These are phyloP conservation scores for Bursaphelenchus okinawaensis DNA, from an alignment of 2,888 invertebrate genomes.

Conservation along the genomic window DNA sequence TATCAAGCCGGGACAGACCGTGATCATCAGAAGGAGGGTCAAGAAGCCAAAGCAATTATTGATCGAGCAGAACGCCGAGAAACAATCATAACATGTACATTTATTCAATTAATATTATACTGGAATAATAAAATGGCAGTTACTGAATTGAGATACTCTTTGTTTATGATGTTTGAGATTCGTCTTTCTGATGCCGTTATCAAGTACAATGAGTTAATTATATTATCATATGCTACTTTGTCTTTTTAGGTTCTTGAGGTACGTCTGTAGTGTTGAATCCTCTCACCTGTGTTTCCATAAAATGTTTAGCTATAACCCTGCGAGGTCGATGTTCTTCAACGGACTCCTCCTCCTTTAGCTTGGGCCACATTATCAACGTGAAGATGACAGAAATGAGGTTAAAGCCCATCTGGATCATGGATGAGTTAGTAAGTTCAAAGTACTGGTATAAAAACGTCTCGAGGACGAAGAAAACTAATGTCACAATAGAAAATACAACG, in stretches of 20 bases:
- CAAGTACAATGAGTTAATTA: too few relatives aligned
- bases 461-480: slow-evolving; percentile 21
- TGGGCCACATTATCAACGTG: slow-evolving; percentile 2
- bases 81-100: not conserved
- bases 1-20: slow-evolving; percentile 21
- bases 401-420: slow-evolving; percentile 14
- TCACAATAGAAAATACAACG: slow-evolving; percentile 18
- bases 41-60: not conserved
- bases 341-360: not conserved
- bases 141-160: not conserved
- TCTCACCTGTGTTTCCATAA: slow-evolving; percentile 20
- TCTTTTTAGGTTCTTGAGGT: not conserved
- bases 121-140: too few relatives aligned
- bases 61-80: not conserved
- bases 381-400: slow-evolving; percentile 8
- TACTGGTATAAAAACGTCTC: slow-evolving; percentile 30
- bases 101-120: too few relatives aligned
- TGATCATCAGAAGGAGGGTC: slow-evolving; percentile 15
- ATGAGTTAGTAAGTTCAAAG: slow-evolving; percentile 26
- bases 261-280: slow-evolving; percentile 10
- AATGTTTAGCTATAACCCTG: slow-evolving; percentile 23
- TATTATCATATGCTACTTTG: too few relatives aligned
- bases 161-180: not conserved
- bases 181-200: not conserved
- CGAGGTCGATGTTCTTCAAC: slow-evolving; percentile 13